Percentiles rank a stretch among this genome's conserved stretches.
These are phyloP conservation scores for Damaliscus lunatus DNA, from an alignment of 2,113 vertebrate species.

Conservation along the genomic window DNA sequence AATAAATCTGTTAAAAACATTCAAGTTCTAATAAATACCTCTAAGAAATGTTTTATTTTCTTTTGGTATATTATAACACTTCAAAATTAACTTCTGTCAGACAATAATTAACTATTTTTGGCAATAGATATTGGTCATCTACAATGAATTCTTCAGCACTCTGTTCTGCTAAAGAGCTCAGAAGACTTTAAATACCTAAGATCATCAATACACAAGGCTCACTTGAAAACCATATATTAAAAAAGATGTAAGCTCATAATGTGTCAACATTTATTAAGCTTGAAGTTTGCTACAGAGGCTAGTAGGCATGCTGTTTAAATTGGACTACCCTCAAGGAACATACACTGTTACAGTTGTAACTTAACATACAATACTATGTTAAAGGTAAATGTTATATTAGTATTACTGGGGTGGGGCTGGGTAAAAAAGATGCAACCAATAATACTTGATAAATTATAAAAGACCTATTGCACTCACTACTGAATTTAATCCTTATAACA, in stretches of 20 bases:
- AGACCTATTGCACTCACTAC: not conserved
- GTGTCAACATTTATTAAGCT: not conserved
- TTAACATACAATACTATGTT: not conserved
- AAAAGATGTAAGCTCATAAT: not conserved
- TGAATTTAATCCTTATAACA: not conserved
- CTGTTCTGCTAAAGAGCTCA: not conserved
- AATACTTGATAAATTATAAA: not conserved
- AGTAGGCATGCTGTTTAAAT: not conserved
- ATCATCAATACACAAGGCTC: not conserved
- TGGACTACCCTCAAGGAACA: not conserved
- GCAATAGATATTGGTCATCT: not conserved
- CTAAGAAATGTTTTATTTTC: not conserved
- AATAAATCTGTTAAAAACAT: not conserved
- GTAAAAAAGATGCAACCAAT: not conserved
- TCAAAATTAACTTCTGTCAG: not conserved
- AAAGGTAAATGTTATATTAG: not conserved
- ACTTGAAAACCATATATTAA: not conserved
- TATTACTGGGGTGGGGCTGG: not conserved
- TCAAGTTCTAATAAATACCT: not conserved
- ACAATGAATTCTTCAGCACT: not conserved
- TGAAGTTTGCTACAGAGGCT: not conserved
- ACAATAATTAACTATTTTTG: not conserved
- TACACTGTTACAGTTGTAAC: not conserved
- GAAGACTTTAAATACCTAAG: not conserved
- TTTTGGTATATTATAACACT: not conserved